Evolutionary conservation across 1,140 invertebrate genomes (phyloP).

Genomic region (Bombus breviceps): DNA sequence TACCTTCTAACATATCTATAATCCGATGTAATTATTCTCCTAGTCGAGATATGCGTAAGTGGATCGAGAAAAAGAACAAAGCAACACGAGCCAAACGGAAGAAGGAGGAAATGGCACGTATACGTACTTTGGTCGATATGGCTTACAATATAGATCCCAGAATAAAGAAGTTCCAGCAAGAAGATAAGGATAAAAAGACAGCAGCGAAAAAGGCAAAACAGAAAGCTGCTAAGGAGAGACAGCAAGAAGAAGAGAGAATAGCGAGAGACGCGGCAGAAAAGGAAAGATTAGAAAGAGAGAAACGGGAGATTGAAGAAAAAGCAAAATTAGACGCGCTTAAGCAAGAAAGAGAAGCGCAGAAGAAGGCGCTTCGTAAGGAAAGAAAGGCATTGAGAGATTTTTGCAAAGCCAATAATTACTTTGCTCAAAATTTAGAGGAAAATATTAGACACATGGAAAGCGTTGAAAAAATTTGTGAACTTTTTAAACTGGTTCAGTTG

Average conservation of each 20-base stretch:
- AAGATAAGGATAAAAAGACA: slow-evolving; percentile 95
- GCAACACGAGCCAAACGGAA: slow-evolving; percentile 94
- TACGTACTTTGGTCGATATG: slow-evolving; percentile 94
- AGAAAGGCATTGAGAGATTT: slow-evolving; percentile 92
- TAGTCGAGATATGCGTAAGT: slow-evolving; percentile 94
- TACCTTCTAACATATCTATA: not conserved
- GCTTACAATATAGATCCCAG: slow-evolving; percentile 97
- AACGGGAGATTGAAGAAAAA: slow-evolving; percentile 91
- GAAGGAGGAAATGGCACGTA: slow-evolving; percentile 97
- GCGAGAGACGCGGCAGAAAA: slow-evolving; percentile 87
- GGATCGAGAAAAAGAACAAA: slow-evolving; percentile 99
- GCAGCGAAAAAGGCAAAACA: slow-evolving; percentile 95
- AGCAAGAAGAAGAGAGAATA: slow-evolving; percentile 91
- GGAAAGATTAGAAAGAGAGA: slow-evolving; percentile 89
- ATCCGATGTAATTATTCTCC: slow-evolving; percentile 62
- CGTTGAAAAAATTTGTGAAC: slow-evolving; percentile 94
- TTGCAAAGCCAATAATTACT: slow-evolving; percentile 95
- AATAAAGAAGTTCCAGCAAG: slow-evolving; percentile 95
- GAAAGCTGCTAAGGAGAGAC: slow-evolving; percentile 92
- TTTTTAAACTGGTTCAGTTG: slow-evolving; percentile 88
- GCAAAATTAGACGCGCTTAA: slow-evolving; percentile 91
- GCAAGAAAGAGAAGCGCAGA: slow-evolving; percentile 93
- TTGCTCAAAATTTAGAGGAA: slow-evolving; percentile 88
- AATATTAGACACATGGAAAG: slow-evolving; percentile 93
- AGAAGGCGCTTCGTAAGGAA: slow-evolving; percentile 93